Percentiles rank a stretch among this genome's conserved stretches.
These are phyloP conservation scores for Acrossocheilus wenchowensis DNA, from an alignment of 2,797 vertebrate species.

Conservation along the genomic window DNA sequence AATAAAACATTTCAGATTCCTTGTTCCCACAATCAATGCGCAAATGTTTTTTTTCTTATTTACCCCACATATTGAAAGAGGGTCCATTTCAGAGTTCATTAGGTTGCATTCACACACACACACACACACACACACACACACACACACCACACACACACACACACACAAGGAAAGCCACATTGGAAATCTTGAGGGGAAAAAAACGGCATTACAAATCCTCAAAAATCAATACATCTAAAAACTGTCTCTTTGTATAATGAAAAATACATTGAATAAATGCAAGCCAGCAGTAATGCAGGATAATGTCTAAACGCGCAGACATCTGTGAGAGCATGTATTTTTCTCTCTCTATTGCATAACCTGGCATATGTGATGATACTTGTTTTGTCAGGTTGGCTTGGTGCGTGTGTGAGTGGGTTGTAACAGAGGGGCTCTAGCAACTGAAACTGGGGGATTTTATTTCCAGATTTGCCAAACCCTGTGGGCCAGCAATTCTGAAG, in stretches of 20 bases:
- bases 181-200: background rate
- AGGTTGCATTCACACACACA: slow-evolving; percentile 7
- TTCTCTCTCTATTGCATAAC: slow-evolving; percentile 41
- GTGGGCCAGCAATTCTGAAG: slow-evolving; percentile 33
- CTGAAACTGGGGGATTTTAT: slow-evolving; percentile 54
- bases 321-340: slow-evolving; percentile 34
- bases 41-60: slow-evolving; percentile 38
- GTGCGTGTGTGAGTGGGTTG: slow-evolving; percentile 48
- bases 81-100: slow-evolving; percentile 27
- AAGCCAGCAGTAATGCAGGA: slow-evolving; percentile 37
- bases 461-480: slow-evolving; percentile 44
- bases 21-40: slow-evolving; percentile 38
- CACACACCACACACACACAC: too few species aligned
- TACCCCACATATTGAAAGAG: slow-evolving; percentile 22
- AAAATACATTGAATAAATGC: slow-evolving; percentile 39
- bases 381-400: slow-evolving; percentile 43
- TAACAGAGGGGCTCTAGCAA: slow-evolving; percentile 18
- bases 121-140: slow-evolving; percentile 7
- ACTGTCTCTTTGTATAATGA: slow-evolving; percentile 37
- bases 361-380: slow-evolving; percentile 44
- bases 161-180: slow-evolving; percentile 1
- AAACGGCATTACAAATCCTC: slow-evolving; percentile 6
- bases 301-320: slow-evolving; percentile 37
- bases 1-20: slow-evolving; percentile 36
- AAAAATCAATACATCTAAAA: slow-evolving; percentile 44